Evolutionary conservation across 2,888 invertebrate genomes (phyloP), one percentile per base, ranked within the genome.

Genomic region (Leuctra nigra): DNA sequence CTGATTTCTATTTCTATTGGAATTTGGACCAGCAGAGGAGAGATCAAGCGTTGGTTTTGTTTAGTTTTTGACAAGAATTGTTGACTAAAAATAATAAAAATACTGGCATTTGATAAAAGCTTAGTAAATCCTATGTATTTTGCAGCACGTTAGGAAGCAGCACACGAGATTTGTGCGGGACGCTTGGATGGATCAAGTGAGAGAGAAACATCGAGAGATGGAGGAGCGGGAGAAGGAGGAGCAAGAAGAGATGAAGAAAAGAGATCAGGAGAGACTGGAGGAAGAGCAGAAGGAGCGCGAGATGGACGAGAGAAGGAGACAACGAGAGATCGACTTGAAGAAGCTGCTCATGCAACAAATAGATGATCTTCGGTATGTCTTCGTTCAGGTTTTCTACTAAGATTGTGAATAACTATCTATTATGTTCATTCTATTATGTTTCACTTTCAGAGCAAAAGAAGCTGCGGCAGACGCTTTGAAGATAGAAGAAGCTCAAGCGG

Each of bases 111-210:
- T n/a, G n/a, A n/a, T n/a, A n/a, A n/a, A n/a, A n/a, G n/a, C n/a
- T n/a, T n/a, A n/a, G n/a, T n/a, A n/a, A n/a, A n/a, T n/a, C n/a
- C n/a, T n/a, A n/a, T n/a, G n/a, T n/a, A 20, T 55, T 23, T 50
- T 46, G 7, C 22, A 59, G 59, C 29, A 52, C 16, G 56, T 61
- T 35, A 50, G 57, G 14, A 41, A 54, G 14, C 54, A 54, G 54
- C 36, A 54, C 9, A 29, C 39, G 13, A 50, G 55, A 18, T 60
- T 59, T 47, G 59, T 60, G 7, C 53, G 57, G 13, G 53, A 60
- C 2, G 55, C 59, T 7, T 62, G 62, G 62, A 54, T 55, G n/a
- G 36, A 48, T 11, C 62, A 62, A 47, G 54, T 59, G n/a, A 25
- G 52, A 18, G 61, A 60, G 23, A 56, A 22, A 18, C 50, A 50